Evolutionary conservation across 2,113 vertebrate genomes (phyloP), one percentile per base, ranked within the genome.

Genomic region (Anas platyrhynchos): DNA sequence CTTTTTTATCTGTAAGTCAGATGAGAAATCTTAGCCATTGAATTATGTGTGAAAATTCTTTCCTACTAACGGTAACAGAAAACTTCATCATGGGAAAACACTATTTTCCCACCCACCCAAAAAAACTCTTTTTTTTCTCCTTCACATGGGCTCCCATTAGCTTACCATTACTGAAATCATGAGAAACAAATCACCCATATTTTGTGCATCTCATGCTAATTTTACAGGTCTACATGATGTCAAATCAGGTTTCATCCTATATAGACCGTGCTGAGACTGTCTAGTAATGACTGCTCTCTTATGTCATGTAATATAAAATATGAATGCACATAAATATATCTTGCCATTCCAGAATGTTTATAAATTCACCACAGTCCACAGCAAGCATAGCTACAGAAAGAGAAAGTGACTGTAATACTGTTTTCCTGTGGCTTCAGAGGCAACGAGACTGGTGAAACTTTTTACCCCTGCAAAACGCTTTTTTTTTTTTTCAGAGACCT

Each of bases 21-120:
- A 6, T 0, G 8, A 22, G 48, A 94, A 91, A 78, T 59, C 36
- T 79, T 54, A 96, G 76, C 38, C 72, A 80, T 34, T 23, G 46
- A 84, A 89, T 82, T 86, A 78, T 84, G 89, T 85, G 48, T 89
- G 74, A 82, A 93, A 92, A 92, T 92, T 92, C 59, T 94, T 95
- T 95, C 82, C 68, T 66, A n/a, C 61, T 91, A 72, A 91, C 31
- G 59, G 11, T 36, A 74, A 44, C 68, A 94, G 76, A 79, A 81
- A 88, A 32, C 22, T 85, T 78, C 20, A 83, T 12, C 10, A 61
- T 86, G 20, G 58, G 86, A 48, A 48, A 48, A 34, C 61, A 34
- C 4, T 88, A 10, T 76, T 89, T 91, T 90, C 58, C 31, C 56
- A 38, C 63, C 29, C 41, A 80, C 9, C 11, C 48, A 50, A 85